Evolutionary conservation across 1,140 invertebrate species (phyloP), one percentile per base, ranked within the genome.

Genomic region (Cherax quadricarinatus): DNA sequence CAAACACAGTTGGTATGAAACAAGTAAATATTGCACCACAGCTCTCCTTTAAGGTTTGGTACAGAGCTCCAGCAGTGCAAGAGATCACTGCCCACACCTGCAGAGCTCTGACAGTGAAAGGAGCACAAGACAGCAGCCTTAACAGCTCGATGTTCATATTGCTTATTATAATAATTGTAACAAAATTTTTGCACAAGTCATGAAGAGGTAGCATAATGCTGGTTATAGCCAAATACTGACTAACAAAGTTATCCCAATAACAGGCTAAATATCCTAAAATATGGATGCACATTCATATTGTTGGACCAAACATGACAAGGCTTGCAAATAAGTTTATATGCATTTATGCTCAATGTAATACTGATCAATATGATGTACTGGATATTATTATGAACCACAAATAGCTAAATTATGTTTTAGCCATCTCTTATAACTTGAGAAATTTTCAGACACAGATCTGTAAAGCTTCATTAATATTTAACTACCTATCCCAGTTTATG

Each of bases 221-320:
- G 70, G 24, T 24, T 75, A 30, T 30, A 75, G 24, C 21, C 24
- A 75, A 75, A 75, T 3, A 75, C 9, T 66, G 62, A 18, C 62
- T 21, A 66, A 6, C 62, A 66, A 21, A 57, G 18, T 66, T 66
- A 21, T 66, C 62, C 62, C 14, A 30, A 75, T 30, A 75, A 30
- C 24, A 75, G 24, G 70, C 70, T 30, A 57, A 30, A 30, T 30
- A 30, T 75, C 21, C 7, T 21, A 75, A 75, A 75, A 24, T 75
- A 30, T 75, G 24, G n/a, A 10, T 75, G 70, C 70, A 75, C 30
- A 30, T 75, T 75, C 24, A 75, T 30, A 75, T 75, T 75, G 24
- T 75, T 57, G 53, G 70, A 30, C 70, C 70, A 75, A 75, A 75
- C 70, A 75, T 75, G n/a, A 75, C 12, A 21, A 75, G 70, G 70